Percentiles rank a stretch among this genome's conserved stretches.
Conservation (phyloP, 2,888 invertebrate species). For the Tupiocoris notatus region DNA sequence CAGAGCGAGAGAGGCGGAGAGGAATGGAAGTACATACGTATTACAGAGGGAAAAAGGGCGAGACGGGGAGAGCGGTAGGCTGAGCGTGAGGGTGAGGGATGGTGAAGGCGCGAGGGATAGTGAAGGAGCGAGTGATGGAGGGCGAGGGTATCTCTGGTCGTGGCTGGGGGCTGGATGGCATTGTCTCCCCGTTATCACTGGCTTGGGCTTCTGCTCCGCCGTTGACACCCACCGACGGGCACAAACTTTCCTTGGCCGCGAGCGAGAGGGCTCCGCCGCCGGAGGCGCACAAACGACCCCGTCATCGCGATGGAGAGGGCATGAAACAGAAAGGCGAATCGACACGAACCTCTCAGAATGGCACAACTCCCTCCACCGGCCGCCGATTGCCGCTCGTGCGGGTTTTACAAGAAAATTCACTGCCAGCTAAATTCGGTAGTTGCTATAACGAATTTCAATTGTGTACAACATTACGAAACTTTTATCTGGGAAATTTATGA, state of each 20-base stretch:
- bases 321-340: neutral
- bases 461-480: too few species aligned
- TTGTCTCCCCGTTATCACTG: constrained; percentile 38
- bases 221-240: constrained; percentile 39
- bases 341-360: neutral
- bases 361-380: neutral
- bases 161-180: constrained; percentile 10
- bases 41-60: neutral
- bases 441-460: too few species aligned
- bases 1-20: constrained; percentile 1
- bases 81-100: neutral
- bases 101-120: neutral
- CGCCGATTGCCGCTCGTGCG: too few species aligned
- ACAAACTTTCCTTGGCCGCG: constrained; percentile 31
- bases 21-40: neutral
- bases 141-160: constrained; percentile 8
- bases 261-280: constrained; percentile 8
- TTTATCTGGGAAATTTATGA: too few species aligned
- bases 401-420: too few species aligned
- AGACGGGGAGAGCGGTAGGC: neutral
- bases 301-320: neutral
- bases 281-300: neutral
- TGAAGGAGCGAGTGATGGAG: neutral
- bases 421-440: too few species aligned
- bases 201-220: constrained; percentile 23